These are phyloP conservation scores for Bombyx mandarina DNA, from an alignment of 1,140 invertebrate species.

Conservation along the genomic window DNA sequence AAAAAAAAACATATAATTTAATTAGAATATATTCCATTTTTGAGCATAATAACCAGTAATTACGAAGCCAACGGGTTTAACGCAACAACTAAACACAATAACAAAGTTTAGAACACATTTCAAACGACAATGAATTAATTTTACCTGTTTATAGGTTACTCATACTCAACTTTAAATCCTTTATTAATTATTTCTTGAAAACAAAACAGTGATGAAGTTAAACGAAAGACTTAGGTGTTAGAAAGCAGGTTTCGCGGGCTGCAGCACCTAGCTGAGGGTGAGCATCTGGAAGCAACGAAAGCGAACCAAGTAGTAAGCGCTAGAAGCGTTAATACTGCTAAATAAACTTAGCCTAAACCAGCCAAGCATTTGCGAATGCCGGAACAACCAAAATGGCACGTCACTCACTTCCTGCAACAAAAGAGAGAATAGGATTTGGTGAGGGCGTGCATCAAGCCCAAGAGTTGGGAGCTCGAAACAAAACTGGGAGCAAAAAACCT, in stretches of 20 bases:
- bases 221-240: constrained; percentile 19
- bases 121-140: no score
- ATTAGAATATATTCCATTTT: neutral
- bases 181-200: no score
- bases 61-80: no score
- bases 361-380: constrained; percentile 54
- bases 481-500: constrained; percentile 21
- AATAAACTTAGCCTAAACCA: constrained; percentile 58
- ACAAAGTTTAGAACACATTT: no score
- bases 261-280: constrained; percentile 30
- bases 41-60: constrained; percentile 21
- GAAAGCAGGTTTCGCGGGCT: constrained; percentile 11
- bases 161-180: no score
- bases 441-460: constrained; percentile 54
- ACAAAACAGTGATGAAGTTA: constrained; percentile 4
- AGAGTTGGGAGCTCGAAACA: constrained; percentile 20
- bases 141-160: no score
- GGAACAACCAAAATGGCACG: constrained; percentile 61
- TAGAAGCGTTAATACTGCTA: constrained; percentile 49
- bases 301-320: constrained; percentile 35
- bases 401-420: constrained; percentile 76
- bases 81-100: no score
- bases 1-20: constrained; percentile 60
- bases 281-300: constrained; percentile 50
- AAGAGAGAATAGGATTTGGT: constrained; percentile 62